phyloP scores from a whole-genome alignment of 2,797 vertebrate genomes.

The Acrossocheilus wenchowensis region DNA sequence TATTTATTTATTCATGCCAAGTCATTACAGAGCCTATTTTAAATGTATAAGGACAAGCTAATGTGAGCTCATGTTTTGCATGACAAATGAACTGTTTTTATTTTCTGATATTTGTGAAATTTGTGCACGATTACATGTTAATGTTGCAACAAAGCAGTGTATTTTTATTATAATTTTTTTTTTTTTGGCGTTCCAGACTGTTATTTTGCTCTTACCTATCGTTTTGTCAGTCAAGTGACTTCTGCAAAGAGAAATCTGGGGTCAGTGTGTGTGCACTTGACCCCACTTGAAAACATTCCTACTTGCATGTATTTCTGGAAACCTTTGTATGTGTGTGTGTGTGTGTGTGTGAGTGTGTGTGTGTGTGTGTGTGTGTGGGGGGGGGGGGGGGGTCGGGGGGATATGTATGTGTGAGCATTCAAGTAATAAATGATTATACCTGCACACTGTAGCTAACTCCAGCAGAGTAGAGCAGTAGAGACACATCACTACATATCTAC shows the following conservation, averaged over 20 bases:
- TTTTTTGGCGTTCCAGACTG: slow-evolving; percentile 3
- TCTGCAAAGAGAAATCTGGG: neutral
- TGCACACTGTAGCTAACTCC: slow-evolving; percentile 30
- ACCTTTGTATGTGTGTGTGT: neutral
- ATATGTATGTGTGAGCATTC: neutral
- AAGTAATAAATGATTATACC: neutral
- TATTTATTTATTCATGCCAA: neutral
- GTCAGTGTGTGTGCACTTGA: neutral
- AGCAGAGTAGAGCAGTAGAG: neutral
- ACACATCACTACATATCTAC: neutral
- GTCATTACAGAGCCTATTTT: neutral
- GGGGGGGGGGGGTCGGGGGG: too few species aligned
- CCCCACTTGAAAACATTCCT: neutral
- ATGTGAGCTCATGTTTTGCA: slow-evolving; percentile 9
- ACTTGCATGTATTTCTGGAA: slow-evolving; percentile 23
- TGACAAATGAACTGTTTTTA: neutral
- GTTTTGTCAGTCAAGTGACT: neutral
- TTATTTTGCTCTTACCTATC: neutral
- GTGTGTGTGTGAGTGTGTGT: neutral
- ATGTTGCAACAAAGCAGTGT: neutral
- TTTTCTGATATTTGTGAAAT: neutral
- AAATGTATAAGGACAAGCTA: neutral
- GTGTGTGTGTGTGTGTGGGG: neutral
- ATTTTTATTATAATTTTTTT: too few species aligned
- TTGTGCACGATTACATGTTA: neutral